These are phyloP conservation scores for Hedya salicella DNA, from an alignment of 2,888 invertebrate genomes.

Conservation along the genomic window DNA sequence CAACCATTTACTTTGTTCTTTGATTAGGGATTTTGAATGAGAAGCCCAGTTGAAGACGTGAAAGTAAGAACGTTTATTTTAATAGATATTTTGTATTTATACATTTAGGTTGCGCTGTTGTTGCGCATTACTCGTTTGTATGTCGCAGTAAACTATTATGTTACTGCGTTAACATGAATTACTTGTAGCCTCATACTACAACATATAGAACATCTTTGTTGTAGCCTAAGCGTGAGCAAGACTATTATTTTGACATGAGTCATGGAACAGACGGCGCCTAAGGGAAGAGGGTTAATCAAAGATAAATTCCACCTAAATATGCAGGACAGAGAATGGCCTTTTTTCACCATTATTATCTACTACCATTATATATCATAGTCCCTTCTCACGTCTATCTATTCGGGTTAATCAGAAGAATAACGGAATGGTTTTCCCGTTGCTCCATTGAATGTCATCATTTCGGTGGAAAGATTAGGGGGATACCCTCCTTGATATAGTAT, in stretches of 20 bases:
- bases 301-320: not conserved
- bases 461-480: not conserved
- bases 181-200: too few species aligned
- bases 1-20: too few species aligned
- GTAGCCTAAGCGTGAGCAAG: not conserved
- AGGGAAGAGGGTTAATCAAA: slow-evolving; percentile 8
- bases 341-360: not conserved
- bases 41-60: too few species aligned
- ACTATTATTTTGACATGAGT: slow-evolving; percentile 5
- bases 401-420: not conserved
- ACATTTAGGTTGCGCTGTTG: too few species aligned
- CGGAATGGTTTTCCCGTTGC: not conserved
- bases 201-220: too few species aligned
- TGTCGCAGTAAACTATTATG: too few species aligned
- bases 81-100: too few species aligned
- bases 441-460: not conserved
- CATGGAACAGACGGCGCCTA: not conserved
- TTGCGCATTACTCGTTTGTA: too few species aligned
- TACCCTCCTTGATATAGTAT: too few species aligned
- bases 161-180: too few species aligned
- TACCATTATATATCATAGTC: not conserved
- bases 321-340: not conserved
- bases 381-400: not conserved
- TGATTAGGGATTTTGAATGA: too few species aligned
- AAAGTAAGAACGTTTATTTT: too few species aligned